Percentiles rank a stretch among this genome's conserved stretches.
These are phyloP conservation scores for Pseudobourletiella spinata DNA, from an alignment of 1,140 invertebrate species.

Conservation along the genomic window DNA sequence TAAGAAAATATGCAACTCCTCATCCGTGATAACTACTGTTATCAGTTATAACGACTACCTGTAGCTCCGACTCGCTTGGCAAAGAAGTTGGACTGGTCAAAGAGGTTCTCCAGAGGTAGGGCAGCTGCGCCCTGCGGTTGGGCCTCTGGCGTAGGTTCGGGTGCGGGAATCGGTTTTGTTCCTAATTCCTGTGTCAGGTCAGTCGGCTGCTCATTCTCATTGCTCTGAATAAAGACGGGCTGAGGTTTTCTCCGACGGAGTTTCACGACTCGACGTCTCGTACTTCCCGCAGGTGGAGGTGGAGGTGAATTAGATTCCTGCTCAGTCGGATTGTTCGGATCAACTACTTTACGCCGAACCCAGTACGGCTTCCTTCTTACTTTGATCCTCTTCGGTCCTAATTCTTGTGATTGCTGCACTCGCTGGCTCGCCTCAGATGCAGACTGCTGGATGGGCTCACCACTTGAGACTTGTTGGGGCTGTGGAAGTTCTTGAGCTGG, in stretches of 20 bases:
- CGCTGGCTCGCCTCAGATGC: not conserved
- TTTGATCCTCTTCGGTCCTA: constrained; percentile 7
- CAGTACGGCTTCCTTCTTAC: constrained; percentile 19
- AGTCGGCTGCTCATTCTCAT: not conserved
- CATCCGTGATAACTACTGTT: not conserved
- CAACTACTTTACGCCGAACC: constrained; percentile 9
- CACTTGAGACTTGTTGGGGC: not conserved
- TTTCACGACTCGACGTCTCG: constrained; percentile 10
- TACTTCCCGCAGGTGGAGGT: not conserved
- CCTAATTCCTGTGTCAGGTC: not conserved
- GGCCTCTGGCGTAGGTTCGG: not conserved
- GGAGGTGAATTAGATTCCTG: not conserved
- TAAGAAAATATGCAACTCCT: not conserved
- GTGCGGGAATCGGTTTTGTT: not conserved
- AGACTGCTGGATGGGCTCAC: too few species aligned
- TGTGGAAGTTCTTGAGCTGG: not conserved
- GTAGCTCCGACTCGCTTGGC: constrained; percentile 12
- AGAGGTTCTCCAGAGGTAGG: constrained; percentile 21
- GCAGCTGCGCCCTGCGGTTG: not conserved
- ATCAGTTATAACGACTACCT: too few species aligned
- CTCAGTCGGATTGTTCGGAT: not conserved
- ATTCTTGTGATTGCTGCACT: not conserved
- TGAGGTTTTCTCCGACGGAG: constrained; percentile 19
- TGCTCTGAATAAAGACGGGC: constrained; percentile 16
- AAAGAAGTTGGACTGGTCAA: constrained; percentile 16